These are phyloP conservation scores for Rhinoraja longicauda DNA, from an alignment of 2,797 vertebrate species.

Conservation along the genomic window DNA sequence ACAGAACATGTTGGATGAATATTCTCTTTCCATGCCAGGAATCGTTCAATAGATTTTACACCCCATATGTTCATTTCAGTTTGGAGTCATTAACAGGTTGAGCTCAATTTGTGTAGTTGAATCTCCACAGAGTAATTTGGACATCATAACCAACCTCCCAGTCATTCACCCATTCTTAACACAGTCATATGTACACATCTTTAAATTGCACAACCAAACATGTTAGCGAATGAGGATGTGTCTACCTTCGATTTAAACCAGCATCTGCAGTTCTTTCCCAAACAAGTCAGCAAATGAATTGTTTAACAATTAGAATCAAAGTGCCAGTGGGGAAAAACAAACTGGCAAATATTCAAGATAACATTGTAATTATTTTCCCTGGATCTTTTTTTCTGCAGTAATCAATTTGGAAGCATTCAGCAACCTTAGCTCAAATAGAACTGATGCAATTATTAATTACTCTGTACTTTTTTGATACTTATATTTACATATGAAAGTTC, in stretches of 20 bases:
- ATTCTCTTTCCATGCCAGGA: background rate
- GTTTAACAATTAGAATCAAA: background rate
- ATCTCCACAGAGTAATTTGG: background rate
- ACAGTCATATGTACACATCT: background rate
- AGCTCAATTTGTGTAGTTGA: background rate
- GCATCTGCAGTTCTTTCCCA: background rate
- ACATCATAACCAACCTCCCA: background rate
- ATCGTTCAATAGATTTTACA: background rate
- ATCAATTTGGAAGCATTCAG: background rate
- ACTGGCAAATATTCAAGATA: background rate
- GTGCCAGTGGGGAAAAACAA: background rate
- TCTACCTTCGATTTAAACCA: too few species aligned
- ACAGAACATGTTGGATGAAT: background rate
- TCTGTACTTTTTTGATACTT: background rate
- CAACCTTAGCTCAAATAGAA: background rate
- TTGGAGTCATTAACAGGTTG: background rate
- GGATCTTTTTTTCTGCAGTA: background rate
- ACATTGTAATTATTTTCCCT: background rate
- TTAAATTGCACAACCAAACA: background rate
- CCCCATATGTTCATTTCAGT: background rate
- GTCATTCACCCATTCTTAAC: background rate
- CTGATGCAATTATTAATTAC: background rate
- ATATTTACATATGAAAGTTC: background rate
- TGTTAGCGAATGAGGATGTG: background rate
- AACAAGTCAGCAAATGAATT: background rate